phyloP scores from a whole-genome alignment of 2,797 vertebrate genomes.

The Tangara arthus region DNA sequence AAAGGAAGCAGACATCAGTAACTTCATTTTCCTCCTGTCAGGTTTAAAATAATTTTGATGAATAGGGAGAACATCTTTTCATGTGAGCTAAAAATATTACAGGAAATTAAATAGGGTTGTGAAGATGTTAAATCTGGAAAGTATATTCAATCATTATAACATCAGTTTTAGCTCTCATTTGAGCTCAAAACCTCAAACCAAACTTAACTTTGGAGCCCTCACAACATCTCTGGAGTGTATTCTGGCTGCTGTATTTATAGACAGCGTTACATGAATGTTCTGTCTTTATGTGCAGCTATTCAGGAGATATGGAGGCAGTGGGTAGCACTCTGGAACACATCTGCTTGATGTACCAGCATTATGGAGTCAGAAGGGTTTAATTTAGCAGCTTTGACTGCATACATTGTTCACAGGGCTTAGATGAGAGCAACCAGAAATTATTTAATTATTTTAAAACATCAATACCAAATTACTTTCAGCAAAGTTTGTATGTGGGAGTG shows the following conservation, averaged over 20 bases:
- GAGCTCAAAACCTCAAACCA: slow-evolving; percentile 43
- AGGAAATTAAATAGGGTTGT: slow-evolving; percentile 56
- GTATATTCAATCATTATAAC: slow-evolving; percentile 39
- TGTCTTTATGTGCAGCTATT: neutral
- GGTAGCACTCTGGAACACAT: slow-evolving; percentile 25
- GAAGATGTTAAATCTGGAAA: slow-evolving; percentile 48
- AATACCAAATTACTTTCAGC: neutral
- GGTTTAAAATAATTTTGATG: slow-evolving; percentile 52
- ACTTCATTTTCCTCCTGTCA: neutral
- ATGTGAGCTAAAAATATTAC: slow-evolving; percentile 53
- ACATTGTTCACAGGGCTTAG: neutral
- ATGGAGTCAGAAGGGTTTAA: neutral
- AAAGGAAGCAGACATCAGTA: slow-evolving; percentile 24
- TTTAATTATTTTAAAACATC: slow-evolving; percentile 1
- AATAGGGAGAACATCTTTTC: slow-evolving; percentile 53
- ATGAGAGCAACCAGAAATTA: neutral
- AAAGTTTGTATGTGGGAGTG: neutral
- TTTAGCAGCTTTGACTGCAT: neutral
- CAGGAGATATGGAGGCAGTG: neutral
- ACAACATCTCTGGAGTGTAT: neutral
- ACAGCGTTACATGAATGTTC: neutral
- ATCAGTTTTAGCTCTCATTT: slow-evolving; percentile 38
- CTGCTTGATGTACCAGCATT: neutral
- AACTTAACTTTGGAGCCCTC: slow-evolving; percentile 30
- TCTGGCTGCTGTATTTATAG: slow-evolving; percentile 8